phyloP scores from a whole-genome alignment of 2,797 vertebrate species.

The Microhierax caerulescens region DNA sequence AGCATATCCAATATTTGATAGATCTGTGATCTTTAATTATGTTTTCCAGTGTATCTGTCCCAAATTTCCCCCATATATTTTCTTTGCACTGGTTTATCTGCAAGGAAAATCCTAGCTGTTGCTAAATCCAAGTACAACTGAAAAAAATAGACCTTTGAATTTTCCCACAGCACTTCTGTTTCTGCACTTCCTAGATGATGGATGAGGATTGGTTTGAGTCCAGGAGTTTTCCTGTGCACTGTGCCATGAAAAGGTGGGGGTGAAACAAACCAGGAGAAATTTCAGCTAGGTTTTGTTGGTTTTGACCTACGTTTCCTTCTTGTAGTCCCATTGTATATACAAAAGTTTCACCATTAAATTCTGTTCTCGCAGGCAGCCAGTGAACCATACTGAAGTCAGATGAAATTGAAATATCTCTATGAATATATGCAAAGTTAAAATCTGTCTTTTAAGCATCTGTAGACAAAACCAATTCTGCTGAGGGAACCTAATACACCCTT shows the following conservation, averaged over 20 bases:
- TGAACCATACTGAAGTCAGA: background rate
- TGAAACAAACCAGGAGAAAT: constrained; percentile 32
- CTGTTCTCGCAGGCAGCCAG: background rate
- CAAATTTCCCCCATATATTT: background rate
- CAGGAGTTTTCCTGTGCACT: background rate
- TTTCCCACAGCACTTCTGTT: constrained; percentile 28
- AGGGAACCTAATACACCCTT: background rate
- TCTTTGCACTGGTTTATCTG: background rate
- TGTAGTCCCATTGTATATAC: background rate
- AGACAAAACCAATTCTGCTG: background rate
- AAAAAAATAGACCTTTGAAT: background rate
- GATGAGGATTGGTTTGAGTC: constrained; percentile 18
- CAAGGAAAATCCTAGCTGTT: background rate
- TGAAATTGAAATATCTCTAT: background rate
- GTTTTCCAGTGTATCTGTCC: background rate
- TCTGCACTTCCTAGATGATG: constrained; percentile 17
- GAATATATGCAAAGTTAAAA: background rate
- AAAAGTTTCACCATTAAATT: background rate
- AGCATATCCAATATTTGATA: background rate
- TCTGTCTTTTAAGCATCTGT: background rate
- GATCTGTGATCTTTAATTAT: background rate
- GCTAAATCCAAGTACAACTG: background rate
- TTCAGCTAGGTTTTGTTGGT: background rate
- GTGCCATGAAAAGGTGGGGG: constrained; percentile 2
- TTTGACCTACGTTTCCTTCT: background rate